Evolutionary conservation across 2,888 invertebrate genomes (phyloP).

Genomic region (Zaprionus lineosus): DNA sequence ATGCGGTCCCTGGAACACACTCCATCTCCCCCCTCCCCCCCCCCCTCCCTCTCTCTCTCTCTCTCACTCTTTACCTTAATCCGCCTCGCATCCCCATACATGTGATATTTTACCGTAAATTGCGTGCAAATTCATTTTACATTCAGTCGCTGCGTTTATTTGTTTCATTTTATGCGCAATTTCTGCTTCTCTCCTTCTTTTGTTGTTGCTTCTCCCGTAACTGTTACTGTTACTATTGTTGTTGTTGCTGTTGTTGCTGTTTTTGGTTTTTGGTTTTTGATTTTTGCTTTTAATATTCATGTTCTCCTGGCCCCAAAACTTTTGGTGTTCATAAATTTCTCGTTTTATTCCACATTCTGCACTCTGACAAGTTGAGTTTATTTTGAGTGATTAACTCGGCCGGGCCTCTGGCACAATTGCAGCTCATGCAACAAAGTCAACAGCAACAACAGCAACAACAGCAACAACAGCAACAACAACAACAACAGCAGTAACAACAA

Average conservation of each 20-base stretch:
- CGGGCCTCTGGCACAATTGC: slow-evolving; percentile 36
- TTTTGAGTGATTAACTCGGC: slow-evolving; percentile 51
- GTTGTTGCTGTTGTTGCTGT: too few relatives aligned
- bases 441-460: too few relatives aligned
- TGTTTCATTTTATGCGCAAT: slow-evolving; percentile 39
- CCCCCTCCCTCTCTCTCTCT: background rate
- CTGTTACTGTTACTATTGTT: too few relatives aligned
- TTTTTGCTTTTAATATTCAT: slow-evolving; percentile 20
- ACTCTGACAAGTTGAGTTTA: slow-evolving; percentile 27
- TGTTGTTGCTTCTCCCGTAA: too few relatives aligned
- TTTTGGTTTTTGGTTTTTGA: slow-evolving; percentile 18
- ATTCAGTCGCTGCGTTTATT: slow-evolving; percentile 30
- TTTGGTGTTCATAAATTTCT: slow-evolving; percentile 11
- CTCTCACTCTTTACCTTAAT: background rate
- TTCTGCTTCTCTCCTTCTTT: too few relatives aligned
- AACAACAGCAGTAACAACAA: too few relatives aligned
- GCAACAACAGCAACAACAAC: too few relatives aligned
- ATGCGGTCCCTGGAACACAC: slow-evolving; percentile 16
- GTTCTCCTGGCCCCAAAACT: slow-evolving; percentile 26
- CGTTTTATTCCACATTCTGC: background rate
- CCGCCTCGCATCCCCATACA: background rate
- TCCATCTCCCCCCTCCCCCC: slow-evolving; percentile 2
- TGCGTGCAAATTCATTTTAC: slow-evolving; percentile 54
- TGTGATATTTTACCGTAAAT: slow-evolving; percentile 28
- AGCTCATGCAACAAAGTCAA: background rate